A percentile compares a stretch with the other conserved stretches of the same genome.
Conservation (phyloP, 2,888 invertebrate genomes). For the Drosophila atripex region DNA sequence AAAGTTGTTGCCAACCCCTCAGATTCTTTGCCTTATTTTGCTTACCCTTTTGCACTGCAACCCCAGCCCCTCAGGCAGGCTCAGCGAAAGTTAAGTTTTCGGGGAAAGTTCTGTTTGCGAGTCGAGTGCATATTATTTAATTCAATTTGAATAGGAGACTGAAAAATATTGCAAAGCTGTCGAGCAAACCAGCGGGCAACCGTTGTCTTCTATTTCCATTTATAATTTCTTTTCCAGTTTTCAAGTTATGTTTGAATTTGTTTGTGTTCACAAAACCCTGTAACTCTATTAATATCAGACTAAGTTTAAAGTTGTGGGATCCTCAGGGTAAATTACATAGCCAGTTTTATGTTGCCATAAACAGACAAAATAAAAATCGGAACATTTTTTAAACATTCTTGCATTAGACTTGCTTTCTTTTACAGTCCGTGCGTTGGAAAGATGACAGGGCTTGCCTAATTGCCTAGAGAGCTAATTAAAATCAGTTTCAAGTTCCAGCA, state of each 20-base stretch:
- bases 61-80: constrained; percentile 13
- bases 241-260: constrained; percentile 33
- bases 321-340: not conserved
- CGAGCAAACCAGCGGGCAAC: constrained; percentile 42
- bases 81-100: constrained; percentile 53
- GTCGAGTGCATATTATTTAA: constrained; percentile 66
- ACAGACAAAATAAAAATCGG: not conserved
- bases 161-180: constrained; percentile 60
- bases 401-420: not conserved
- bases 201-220: constrained; percentile 40
- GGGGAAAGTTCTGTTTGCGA: constrained; percentile 55
- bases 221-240: constrained; percentile 22
- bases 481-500: constrained; percentile 51
- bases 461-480: constrained; percentile 64
- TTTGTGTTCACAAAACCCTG: constrained; percentile 10
- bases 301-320: constrained; percentile 5
- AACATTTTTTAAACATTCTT: not conserved
- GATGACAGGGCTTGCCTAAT: constrained; percentile 52
- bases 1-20: constrained; percentile 69
- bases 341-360: no score
- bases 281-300: constrained; percentile 5
- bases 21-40: constrained; percentile 46
- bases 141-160: constrained; percentile 65
- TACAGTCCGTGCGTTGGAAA: not conserved
- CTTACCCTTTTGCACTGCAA: constrained; percentile 18